A percentile compares a stretch with the other conserved stretches of the same genome.
These are phyloP conservation scores for Muscicapa comitata DNA, from an alignment of 2,797 vertebrate species.

Conservation along the genomic window DNA sequence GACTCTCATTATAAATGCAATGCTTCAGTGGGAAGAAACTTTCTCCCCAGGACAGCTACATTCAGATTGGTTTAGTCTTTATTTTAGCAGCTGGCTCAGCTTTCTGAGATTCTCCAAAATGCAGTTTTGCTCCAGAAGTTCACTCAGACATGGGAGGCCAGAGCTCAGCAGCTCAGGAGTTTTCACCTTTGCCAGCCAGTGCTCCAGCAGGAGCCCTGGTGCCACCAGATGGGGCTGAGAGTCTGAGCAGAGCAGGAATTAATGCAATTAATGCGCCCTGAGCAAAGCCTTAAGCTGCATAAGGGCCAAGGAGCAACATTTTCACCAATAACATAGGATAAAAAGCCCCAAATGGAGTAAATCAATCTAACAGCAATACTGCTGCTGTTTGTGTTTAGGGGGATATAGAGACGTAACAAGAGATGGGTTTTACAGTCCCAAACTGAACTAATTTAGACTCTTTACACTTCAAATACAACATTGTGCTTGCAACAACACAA, in stretches of 20 bases:
- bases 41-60: not conserved
- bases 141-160: fast-evolving
- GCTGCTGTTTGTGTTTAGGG: fast-evolving
- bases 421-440: not conserved
- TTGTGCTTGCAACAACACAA: not conserved
- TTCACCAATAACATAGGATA: not conserved
- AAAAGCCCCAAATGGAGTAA: fast-evolving
- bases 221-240: constrained; percentile 69
- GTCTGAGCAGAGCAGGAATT: constrained; percentile 18
- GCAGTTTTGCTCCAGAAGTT: not conserved
- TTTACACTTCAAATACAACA: not conserved
- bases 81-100: not conserved
- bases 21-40: not conserved
- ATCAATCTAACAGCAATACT: not conserved
- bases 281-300: not conserved
- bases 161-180: not conserved
- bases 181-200: not conserved
- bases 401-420: not conserved
- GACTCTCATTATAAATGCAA: fast-evolving
- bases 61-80: not conserved
- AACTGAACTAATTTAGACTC: not conserved
- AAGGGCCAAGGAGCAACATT: not conserved
- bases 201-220: not conserved
- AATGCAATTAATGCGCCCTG: not conserved
- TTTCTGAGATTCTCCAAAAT: not conserved